Base-by-base conservation (phyloP, 2,888 invertebrate species). In the Sarcophaga rosellei region DNA sequence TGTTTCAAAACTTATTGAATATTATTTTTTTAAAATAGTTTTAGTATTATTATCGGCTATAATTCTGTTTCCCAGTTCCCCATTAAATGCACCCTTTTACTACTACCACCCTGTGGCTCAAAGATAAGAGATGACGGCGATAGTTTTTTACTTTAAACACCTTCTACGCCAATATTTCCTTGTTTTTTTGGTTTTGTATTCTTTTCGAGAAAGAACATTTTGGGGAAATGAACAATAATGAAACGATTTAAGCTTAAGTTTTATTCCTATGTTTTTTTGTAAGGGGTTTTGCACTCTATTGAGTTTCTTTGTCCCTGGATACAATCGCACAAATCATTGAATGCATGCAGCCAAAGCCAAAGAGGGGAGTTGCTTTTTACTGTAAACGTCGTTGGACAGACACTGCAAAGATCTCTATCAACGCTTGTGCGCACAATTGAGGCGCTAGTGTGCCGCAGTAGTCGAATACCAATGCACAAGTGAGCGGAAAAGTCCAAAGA, bases 361-460 rank as follows among this genome's bases (percentile, higher is more conserved):
- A 53, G 44, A 44, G 10, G 25, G 57, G 63, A 44, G 68, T 20
- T 68, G 78, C 59, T 72, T 62, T 69, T 80, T 70, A n/a, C 63
- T 69, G 35, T 80, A 76, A 70, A 79, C 78, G 76, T 66, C 45
- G 20, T 73, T 63, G 70, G 25, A 57, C 35, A 65, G 79, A 20
- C 57, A 77, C 69, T 81, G 66, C 23, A 69, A 75, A 86, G 86
- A 86, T 86, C 86, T 83, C 74, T 86, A 86, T 86, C 86, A 78
- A 62, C 77, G 72, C 80, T 74, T 86, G 78, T 65, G 83, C 77
- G 78, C 66, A 86, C 77, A 83, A 83, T 81, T 78, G 62, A 84
- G 77, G 83, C 81, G 81, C 70, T 84, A 78, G 59, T 75, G 47
- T 25, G 44, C 73, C 76, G 76, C 62, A 79, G 72, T 72, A 61